These are phyloP conservation scores for Campylomormyrus numenius DNA, from an alignment of 2,113 vertebrate species.

Conservation along the genomic window DNA sequence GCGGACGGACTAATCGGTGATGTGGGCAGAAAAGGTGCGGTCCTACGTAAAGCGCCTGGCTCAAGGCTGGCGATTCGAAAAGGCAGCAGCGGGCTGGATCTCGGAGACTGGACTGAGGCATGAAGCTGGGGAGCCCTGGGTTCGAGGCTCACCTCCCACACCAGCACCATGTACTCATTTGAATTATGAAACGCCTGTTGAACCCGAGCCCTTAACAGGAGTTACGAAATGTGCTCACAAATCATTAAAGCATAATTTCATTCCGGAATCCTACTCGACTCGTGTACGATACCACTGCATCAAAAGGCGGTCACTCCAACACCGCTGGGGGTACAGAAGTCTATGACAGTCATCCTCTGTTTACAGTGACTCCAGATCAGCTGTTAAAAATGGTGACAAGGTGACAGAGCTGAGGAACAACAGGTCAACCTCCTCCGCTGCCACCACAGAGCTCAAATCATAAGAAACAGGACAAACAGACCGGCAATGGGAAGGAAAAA, in stretches of 20 bases:
- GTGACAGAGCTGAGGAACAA: neutral
- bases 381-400: neutral
- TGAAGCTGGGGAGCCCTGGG: neutral
- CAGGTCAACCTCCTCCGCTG: neutral
- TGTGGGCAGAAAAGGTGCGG: neutral
- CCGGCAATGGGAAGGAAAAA: neutral
- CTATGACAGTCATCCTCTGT: neutral
- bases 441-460: neutral
- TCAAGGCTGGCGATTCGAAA: neutral
- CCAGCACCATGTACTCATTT: neutral
- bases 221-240: neutral
- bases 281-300: neutral
- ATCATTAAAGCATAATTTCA: neutral
- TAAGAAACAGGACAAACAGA: neutral
- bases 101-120: neutral
- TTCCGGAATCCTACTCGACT: neutral
- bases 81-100: neutral
- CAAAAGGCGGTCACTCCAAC: neutral
- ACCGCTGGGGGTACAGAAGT: neutral
- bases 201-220: neutral
- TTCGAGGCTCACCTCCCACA: neutral
- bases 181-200: neutral
- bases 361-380: neutral
- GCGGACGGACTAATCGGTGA: neutral
- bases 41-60: neutral